Evolutionary conservation across 2,797 vertebrate genomes (phyloP), one percentile per base, ranked within the genome.

Genomic region (Rhabdomys pumilio): DNA sequence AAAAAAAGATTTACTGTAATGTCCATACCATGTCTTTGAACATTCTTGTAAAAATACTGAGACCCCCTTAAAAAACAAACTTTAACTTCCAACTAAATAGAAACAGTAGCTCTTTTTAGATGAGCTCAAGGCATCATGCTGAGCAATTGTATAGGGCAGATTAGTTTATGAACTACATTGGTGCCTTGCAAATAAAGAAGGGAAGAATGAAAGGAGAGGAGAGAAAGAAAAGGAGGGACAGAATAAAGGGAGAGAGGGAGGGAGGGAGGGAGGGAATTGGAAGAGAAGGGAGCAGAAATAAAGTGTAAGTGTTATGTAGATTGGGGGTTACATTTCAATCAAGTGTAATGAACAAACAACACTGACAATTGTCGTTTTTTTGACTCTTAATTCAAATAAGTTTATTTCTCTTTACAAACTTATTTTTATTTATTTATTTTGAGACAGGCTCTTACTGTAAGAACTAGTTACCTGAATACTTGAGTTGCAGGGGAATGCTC

Each of bases 211-310:
- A 50, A 50, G 20, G 38, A 20, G 24, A 65, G 2, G 29, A 10
- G 63, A 29, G 29, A 26, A 31, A 31, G 22, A 38, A 2, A 69
- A 14, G 65, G 26, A 31, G 12, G 63, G 29, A 65, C 13, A 7
- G 63, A 12, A 31, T 11, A 65, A 69, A n/a, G 65, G 31, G 14
- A 17, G 29, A 12, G 15, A 14, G 13, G 29, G 1, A 67, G 31
- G 29, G 6, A 31, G 12, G 12, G 19, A 22, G 7, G 26, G 24
- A 0, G 26, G 44, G 24, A 1, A 14, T 26, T 14, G 14, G 6
- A 15, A 14, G 29, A 17, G 14, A 29, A 31, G 29, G 31, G 9
- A 50, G 17, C 7, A 8, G 63, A 55, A 34, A 17, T 8, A 80
- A 55, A n/a, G 7, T 72, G 17, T 72, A 72, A 19, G 65, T 38